These are phyloP conservation scores for Aepyceros melampus DNA, from an alignment of 2,113 vertebrate genomes.

Conservation along the genomic window DNA sequence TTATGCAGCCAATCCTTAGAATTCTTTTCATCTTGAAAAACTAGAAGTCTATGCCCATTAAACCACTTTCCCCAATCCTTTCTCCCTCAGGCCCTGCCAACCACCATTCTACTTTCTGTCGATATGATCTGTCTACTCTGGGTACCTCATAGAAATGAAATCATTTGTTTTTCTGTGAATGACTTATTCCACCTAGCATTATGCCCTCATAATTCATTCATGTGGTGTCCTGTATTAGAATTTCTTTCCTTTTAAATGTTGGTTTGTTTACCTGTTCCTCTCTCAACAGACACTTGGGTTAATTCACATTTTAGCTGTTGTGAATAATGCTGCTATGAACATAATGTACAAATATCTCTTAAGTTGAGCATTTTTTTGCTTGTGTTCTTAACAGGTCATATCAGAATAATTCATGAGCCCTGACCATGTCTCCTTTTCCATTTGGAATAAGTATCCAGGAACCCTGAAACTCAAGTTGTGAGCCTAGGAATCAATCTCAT, in stretches of 20 bases:
- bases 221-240: not conserved
- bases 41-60: not conserved
- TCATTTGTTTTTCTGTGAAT: not conserved
- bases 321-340: not conserved
- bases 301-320: not conserved
- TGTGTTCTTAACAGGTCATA: conserved; percentile 9
- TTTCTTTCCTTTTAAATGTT: not conserved
- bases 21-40: not conserved
- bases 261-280: not conserved
- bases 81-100: accelerated
- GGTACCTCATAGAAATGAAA: not conserved
- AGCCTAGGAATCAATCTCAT: not conserved
- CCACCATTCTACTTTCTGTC: not conserved
- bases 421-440: not conserved
- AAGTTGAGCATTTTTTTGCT: not conserved
- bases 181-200: not conserved
- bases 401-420: not conserved
- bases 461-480: not conserved
- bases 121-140: not conserved
- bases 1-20: not conserved
- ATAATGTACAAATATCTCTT: not conserved
- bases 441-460: not conserved
- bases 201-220: not conserved
- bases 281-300: accelerated
- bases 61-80: not conserved